Percentiles rank a stretch among this genome's conserved stretches.
Conservation (phyloP, 1,140 invertebrate species). For the Drosophila nebulosa region DNA sequence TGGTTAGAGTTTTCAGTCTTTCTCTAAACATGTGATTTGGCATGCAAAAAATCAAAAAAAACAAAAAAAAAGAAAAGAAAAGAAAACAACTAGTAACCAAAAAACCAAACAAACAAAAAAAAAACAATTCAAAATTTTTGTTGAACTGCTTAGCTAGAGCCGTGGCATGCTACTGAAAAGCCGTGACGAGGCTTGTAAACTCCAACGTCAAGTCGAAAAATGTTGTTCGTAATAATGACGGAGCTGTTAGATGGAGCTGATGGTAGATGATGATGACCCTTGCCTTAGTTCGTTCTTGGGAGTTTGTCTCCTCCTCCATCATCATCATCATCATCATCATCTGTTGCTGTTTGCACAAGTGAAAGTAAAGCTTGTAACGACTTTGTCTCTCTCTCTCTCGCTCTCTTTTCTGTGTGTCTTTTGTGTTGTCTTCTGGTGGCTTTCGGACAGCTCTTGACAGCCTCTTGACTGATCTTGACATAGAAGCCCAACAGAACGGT, state of each 20-base stretch:
- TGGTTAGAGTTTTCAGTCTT: not conserved
- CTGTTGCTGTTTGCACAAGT: constrained; percentile 65
- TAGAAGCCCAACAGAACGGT: constrained; percentile 49
- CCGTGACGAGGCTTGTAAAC: constrained; percentile 36
- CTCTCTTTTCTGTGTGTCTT: not conserved
- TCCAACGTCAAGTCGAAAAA: constrained; percentile 17
- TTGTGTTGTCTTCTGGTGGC: not conserved
- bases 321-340: no score
- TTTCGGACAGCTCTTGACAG: not conserved
- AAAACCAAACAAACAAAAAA: not conserved
- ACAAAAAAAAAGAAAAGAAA: constrained; percentile 1
- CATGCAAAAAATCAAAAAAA: constrained; percentile 14
- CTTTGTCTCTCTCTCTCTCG: constrained; percentile 31
- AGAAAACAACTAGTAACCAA: not conserved
- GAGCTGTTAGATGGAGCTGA: not conserved
- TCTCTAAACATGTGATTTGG: constrained; percentile 13
- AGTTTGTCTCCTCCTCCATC: no score
- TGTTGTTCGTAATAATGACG: constrained; percentile 16
- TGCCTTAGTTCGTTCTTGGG: constrained; percentile 49
- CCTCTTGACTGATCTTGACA: constrained; percentile 61
- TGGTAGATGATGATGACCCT: constrained; percentile 28
- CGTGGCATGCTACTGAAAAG: constrained; percentile 72
- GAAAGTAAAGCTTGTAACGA: constrained; percentile 68
- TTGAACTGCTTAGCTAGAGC: constrained; percentile 62
- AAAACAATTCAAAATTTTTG: not conserved